phyloP scores from a whole-genome alignment of 1,140 invertebrate genomes.

The Holcopasites calliopsidis region DNA sequence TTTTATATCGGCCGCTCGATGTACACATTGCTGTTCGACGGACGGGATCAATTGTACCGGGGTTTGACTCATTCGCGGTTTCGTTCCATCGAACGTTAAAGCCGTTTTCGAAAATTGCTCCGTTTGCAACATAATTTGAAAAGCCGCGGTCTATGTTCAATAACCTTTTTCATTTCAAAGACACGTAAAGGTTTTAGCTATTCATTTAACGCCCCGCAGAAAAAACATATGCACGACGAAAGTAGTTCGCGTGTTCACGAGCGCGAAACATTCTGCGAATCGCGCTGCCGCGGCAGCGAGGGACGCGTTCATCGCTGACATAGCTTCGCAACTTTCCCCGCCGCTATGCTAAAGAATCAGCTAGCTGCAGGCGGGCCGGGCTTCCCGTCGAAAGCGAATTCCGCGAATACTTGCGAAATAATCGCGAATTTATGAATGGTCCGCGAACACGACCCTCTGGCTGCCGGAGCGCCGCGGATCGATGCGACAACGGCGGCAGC shows the following conservation, averaged over 20 bases:
- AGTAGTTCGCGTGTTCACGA: background rate
- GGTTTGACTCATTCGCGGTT: too few species aligned
- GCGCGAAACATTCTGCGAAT: slow-evolving; percentile 13
- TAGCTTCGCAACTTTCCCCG: slow-evolving; percentile 22
- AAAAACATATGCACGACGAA: background rate
- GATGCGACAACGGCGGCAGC: background rate
- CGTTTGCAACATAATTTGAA: too few species aligned
- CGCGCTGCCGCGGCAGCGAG: background rate
- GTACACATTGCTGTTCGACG: slow-evolving; percentile 23
- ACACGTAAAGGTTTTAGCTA: background rate
- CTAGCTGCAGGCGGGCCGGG: background rate
- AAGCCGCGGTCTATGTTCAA: too few species aligned
- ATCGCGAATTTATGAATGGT: slow-evolving; percentile 26
- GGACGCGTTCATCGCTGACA: background rate
- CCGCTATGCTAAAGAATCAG: slow-evolving; percentile 5
- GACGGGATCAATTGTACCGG: slow-evolving; percentile 41
- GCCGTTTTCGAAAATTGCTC: background rate
- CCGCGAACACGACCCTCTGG: background rate
- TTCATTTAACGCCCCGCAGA: background rate
- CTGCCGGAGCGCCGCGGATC: background rate
- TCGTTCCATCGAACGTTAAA: background rate
- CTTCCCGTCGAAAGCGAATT: slow-evolving; percentile 4
- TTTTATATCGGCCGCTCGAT: slow-evolving; percentile 27
- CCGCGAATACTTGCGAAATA: slow-evolving; percentile 30
- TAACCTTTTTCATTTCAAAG: background rate